Base-by-base conservation (phyloP, 1,140 invertebrate genomes). In the Drosophila micromelanica region DNA sequence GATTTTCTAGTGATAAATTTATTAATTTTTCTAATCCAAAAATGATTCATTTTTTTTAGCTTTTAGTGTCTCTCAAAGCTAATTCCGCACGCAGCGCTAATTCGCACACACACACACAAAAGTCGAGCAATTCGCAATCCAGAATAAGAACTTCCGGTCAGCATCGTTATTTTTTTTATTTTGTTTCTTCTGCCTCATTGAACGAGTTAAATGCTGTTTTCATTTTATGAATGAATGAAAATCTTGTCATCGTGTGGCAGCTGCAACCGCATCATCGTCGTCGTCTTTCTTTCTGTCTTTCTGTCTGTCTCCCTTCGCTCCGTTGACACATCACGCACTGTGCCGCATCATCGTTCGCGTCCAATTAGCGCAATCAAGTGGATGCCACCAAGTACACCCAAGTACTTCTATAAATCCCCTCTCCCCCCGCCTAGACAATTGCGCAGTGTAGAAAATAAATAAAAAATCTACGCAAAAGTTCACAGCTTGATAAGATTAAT, bases 281-380 rank as follows among this genome's bases (percentile, higher is more conserved):
- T 2, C 27, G 1, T 17, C 20, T n/a, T 17, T 17, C 20, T n/a
- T 13, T 7, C 27, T 27, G 67, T 51, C 55, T n/a, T 13, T 38
- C 43, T 38, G 27, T 32, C 0, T 5, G 13, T 0, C 0, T 0
- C 0, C 38, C 13, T 4, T 27, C 4, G 32, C 43, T 42, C 30
- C 37, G 17, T 42, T 46, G 23, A 17, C 46, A 17, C 61, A 61
- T 62, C 64, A 68, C 35, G n/a, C n/a, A n/a, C n/a, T n/a, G n/a
- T n/a, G n/a, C n/a, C n/a, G n/a, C n/a, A n/a, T n/a, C 61, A 69
- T 84, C 76, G 73, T 74, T 57, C 65, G 79, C 74, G 62, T 48
- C 78, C 82, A 87, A 87, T 87, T 87, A 87, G 84, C 74, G 82
- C 78, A 87, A 87, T 87, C 82, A 78, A 78, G 63, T 73, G 61